A percentile compares a stretch with the other conserved stretches of the same genome.
phyloP scores from a whole-genome alignment of 2,888 invertebrate genomes.

The Apodemia hepburni region DNA sequence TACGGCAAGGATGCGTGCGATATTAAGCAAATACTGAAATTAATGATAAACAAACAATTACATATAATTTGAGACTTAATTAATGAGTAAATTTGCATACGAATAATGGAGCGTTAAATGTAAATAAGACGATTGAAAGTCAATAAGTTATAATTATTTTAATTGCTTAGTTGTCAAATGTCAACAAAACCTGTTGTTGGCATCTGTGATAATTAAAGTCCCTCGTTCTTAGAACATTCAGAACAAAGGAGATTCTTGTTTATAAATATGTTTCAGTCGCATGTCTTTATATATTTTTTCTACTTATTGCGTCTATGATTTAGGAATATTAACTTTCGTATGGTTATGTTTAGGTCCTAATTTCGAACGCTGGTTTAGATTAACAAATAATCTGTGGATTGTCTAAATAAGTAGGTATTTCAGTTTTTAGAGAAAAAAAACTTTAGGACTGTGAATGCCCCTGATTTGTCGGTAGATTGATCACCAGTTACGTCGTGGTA shows the following conservation, averaged over 20 bases:
- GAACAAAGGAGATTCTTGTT: not conserved
- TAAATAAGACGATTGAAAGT: constrained; percentile 11
- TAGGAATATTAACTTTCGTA: too few relatives aligned
- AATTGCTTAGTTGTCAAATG: not conserved
- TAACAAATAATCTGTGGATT: too few relatives aligned
- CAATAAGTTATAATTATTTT: not conserved
- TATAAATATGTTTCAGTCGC: too few relatives aligned
- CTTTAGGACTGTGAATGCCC: too few relatives aligned
- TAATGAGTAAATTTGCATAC: not conserved
- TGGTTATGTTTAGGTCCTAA: too few relatives aligned
- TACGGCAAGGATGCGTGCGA: not conserved
- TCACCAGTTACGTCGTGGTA: too few relatives aligned
- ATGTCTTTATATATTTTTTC: too few relatives aligned
- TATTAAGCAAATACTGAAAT: not conserved
- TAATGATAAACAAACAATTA: constrained; percentile 2
- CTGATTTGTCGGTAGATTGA: too few relatives aligned
- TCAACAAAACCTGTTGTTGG: not conserved
- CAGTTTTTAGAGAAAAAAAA: too few relatives aligned
- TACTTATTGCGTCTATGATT: too few relatives aligned
- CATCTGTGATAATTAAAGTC: not conserved
- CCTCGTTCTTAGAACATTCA: not conserved
- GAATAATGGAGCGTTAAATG: not conserved
- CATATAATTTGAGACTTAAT: constrained; percentile 2
- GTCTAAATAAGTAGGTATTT: too few relatives aligned
- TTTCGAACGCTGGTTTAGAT: too few relatives aligned